Conservation (phyloP, 2,888 invertebrate genomes). For the Pristionchus japonicus region DNA sequence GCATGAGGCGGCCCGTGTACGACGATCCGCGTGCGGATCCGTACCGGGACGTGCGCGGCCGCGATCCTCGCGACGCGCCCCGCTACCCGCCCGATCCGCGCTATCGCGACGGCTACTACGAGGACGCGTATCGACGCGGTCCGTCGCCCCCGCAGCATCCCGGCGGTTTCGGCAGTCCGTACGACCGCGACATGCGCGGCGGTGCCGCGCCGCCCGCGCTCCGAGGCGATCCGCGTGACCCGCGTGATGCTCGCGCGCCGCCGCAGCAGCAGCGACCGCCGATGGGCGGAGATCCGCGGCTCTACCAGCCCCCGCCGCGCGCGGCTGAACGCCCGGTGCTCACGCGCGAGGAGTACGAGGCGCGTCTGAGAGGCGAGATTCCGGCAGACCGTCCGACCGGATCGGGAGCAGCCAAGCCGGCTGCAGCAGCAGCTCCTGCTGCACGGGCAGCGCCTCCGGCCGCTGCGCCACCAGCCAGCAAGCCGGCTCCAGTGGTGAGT, state of each 20-base stretch:
- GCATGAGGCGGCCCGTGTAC: too few relatives aligned
- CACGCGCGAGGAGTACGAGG: constrained; percentile 27
- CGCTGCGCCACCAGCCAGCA: neutral
- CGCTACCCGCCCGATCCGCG: constrained; percentile 10
- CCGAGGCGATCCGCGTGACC: constrained; percentile 45
- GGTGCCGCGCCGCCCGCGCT: too few relatives aligned
- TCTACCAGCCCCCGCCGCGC: neutral
- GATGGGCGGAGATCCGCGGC: neutral
- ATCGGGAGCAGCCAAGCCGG: neutral
- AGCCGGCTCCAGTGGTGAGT: neutral
- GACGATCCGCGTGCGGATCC: constrained; percentile 22
- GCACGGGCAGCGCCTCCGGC: neutral
- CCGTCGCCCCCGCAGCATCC: neutral
- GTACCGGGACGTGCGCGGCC: neutral
- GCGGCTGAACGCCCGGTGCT: neutral
- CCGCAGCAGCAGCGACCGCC: neutral
- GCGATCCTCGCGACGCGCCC: neutral
- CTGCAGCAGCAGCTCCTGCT: neutral
- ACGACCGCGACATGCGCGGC: neutral
- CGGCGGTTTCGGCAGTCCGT: neutral
- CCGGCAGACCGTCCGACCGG: neutral
- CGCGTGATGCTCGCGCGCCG: neutral
- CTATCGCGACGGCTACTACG: constrained; percentile 22
- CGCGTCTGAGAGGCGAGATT: neutral
- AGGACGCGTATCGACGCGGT: constrained; percentile 1